Percentiles rank a stretch among this genome's conserved stretches.
phyloP scores from a whole-genome alignment of 1,140 invertebrate genomes.

The Drosophila novamexicana region DNA sequence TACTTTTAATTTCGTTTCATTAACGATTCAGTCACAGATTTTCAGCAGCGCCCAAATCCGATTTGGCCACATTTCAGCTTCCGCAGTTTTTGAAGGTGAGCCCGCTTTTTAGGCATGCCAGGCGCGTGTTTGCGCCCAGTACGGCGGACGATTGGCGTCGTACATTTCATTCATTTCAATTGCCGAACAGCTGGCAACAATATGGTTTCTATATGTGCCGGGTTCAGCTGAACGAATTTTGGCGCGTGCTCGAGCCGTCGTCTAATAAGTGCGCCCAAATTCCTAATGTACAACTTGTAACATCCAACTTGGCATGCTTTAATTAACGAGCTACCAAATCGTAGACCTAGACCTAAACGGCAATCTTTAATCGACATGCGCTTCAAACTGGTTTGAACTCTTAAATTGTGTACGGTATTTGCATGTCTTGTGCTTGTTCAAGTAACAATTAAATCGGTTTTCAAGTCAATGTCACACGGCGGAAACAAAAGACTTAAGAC shows the following conservation, averaged over 20 bases:
- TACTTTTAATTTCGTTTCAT: conserved; percentile 38
- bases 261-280: neutral
- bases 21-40: conserved; percentile 72
- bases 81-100: conserved; percentile 68
- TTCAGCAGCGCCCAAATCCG: conserved; percentile 43
- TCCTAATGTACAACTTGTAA: neutral
- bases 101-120: conserved; percentile 48
- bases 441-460: conserved; percentile 44
- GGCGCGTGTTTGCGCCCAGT: conserved; percentile 52
- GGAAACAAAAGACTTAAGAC: conserved; percentile 78
- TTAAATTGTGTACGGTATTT: neutral
- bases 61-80: conserved; percentile 46
- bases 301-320: neutral
- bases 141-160: conserved; percentile 3
- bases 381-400: neutral
- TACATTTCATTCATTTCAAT: conserved; percentile 26
- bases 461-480: conserved; percentile 56
- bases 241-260: conserved; percentile 20
- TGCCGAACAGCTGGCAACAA: conserved; percentile 2
- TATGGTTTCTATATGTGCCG: no score
- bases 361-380: no score
- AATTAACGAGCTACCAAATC: no score
- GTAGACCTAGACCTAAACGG: no score
- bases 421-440: conserved; percentile 5
- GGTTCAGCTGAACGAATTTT: conserved; percentile 23